These are phyloP conservation scores for Mesorhabditis belari DNA, from an alignment of 2,888 invertebrate species.

Conservation along the genomic window DNA sequence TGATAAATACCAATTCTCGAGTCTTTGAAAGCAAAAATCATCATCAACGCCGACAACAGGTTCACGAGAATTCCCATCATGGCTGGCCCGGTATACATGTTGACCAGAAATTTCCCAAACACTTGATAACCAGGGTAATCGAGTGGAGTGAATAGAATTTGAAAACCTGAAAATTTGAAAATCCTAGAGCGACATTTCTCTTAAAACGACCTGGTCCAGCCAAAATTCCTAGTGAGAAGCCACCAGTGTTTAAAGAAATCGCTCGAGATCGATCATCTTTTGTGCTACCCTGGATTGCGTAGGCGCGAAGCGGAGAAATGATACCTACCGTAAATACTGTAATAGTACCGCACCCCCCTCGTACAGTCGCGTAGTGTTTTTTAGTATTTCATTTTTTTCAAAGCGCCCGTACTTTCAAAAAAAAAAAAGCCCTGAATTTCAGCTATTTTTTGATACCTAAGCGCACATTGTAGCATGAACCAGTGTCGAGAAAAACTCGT, in stretches of 20 bases:
- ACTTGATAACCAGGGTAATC: conserved; percentile 53
- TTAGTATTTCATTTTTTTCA: conserved; percentile 20
- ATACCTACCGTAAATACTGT: conserved; percentile 36
- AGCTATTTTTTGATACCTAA: conserved; percentile 17
- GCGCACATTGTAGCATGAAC: too few relatives aligned
- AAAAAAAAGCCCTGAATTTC: conserved; percentile 18
- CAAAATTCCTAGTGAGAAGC: conserved; percentile 54
- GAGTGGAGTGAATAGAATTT: conserved; percentile 53
- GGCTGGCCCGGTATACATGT: conserved; percentile 31
- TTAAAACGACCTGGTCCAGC: conserved; percentile 52
- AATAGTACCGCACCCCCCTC: conserved; percentile 10
- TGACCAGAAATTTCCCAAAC: conserved; percentile 23
- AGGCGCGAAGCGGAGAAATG: conserved; percentile 54
- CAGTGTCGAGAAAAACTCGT: conserved; percentile 55
- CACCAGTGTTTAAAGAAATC: conserved; percentile 55
- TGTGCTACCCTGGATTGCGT: conserved; percentile 53
- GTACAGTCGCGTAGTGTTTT: conserved; percentile 9
- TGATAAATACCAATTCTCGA: conserved; percentile 19
- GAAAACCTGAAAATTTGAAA: conserved; percentile 48
- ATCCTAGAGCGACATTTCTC: conserved; percentile 17
- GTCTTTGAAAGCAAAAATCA: conserved; percentile 23
- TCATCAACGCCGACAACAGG: conserved; percentile 7
- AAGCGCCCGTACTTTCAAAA: conserved; percentile 12
- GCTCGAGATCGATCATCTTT: conserved; percentile 53
- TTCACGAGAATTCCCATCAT: conserved; percentile 22